These are phyloP conservation scores for Craseonycteris thonglongyai DNA, from an alignment of 2,113 vertebrate genomes.

Conservation along the genomic window DNA sequence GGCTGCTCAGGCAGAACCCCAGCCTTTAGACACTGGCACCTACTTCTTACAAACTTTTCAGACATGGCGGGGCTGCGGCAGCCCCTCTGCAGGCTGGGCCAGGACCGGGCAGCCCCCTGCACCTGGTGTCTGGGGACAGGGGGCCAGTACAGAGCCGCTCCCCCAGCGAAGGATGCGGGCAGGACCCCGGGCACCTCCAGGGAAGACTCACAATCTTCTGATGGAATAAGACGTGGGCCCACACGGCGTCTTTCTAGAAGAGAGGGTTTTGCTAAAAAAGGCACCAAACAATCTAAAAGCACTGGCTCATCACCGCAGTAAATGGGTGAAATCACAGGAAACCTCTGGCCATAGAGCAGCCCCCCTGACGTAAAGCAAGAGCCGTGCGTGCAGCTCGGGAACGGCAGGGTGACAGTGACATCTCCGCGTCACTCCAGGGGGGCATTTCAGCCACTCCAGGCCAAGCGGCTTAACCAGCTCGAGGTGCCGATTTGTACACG, in stretches of 20 bases:
- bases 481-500: conserved; percentile 74
- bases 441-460: no score
- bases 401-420: conserved; percentile 72
- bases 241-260: not conserved
- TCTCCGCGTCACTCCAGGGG: no score
- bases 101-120: no score
- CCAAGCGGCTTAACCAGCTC: conserved; percentile 76
- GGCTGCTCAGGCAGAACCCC: fast-evolving
- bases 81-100: not conserved
- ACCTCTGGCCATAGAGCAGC: not conserved
- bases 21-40: not conserved
- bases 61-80: fast-evolving
- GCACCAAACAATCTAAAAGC: conserved; percentile 41
- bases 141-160: fast-evolving
- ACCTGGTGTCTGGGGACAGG: not conserved
- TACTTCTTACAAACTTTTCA: not conserved
- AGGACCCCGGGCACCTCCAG: not conserved
- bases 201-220: not conserved
- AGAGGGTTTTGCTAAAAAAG: conserved; percentile 8
- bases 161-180: fast-evolving
- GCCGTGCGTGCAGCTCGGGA: conserved; percentile 66
- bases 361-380: not conserved
- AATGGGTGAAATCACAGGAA: no score
- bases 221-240: not conserved
- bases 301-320: conserved; percentile 19